Evolutionary conservation across 2,888 invertebrate species (phyloP).

Genomic region (Acrocera orbiculus): DNA sequence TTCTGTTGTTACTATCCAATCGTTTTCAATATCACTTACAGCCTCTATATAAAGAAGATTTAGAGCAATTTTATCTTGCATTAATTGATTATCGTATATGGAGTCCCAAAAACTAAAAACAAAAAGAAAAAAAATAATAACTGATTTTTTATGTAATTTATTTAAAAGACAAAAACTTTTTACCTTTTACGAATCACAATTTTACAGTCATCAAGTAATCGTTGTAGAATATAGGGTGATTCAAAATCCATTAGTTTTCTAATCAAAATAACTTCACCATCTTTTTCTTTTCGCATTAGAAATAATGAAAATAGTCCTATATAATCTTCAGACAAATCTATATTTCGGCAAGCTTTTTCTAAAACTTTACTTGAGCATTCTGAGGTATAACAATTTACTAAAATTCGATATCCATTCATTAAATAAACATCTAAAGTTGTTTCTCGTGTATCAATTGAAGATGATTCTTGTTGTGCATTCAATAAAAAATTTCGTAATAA

Average conservation of each 20-base stretch:
- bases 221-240: conserved; percentile 85
- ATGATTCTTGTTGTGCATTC: conserved; percentile 86
- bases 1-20: conserved; percentile 62
- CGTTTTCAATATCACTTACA: conserved; percentile 67
- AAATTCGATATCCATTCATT: conserved; percentile 74
- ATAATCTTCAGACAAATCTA: conserved; percentile 63
- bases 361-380: conserved; percentile 72
- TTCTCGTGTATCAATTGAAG: conserved; percentile 47
- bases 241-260: conserved; percentile 92
- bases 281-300: conserved; percentile 58
- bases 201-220: conserved; percentile 57
- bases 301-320: conserved; percentile 80
- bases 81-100: conserved; percentile 62
- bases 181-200: conserved; percentile 78
- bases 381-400: conserved; percentile 58
- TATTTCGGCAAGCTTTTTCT: conserved; percentile 61
- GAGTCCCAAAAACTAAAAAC: conserved; percentile 73
- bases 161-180: conserved; percentile 10
- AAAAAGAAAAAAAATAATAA: background rate
- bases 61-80: conserved; percentile 63
- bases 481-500: conserved; percentile 73
- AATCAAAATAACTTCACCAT: conserved; percentile 52
- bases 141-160: background rate
- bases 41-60: conserved; percentile 79
- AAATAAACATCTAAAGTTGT: conserved; percentile 64